Conservation (phyloP, 2,888 invertebrate genomes). For the Erebia epiphron region DNA sequence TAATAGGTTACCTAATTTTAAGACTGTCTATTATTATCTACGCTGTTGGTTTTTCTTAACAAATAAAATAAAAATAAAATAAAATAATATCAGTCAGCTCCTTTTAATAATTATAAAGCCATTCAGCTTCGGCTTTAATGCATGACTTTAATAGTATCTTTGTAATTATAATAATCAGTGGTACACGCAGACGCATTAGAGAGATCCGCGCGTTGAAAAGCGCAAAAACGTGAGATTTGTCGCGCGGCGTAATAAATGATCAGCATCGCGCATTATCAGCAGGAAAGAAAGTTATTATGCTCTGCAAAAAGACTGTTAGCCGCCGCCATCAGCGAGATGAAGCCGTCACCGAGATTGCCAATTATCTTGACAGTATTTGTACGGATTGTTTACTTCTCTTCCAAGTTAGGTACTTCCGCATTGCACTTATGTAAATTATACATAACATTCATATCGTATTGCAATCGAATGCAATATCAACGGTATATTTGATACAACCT, state of each 20-base stretch:
- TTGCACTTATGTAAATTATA: conserved; percentile 13
- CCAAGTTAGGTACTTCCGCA: conserved; percentile 32
- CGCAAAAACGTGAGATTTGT: conserved; percentile 57
- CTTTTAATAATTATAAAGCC: neutral
- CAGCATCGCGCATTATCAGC: conserved; percentile 41
- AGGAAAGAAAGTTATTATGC: conserved; percentile 54
- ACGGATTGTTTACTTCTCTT: conserved; percentile 38
- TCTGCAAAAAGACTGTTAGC: conserved; percentile 57
- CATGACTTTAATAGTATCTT: neutral
- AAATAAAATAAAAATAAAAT: too few relatives aligned
- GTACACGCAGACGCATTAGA: conserved; percentile 35
- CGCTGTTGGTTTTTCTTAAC: too few relatives aligned
- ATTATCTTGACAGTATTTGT: conserved; percentile 45
- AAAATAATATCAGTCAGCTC: neutral
- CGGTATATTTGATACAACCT: neutral
- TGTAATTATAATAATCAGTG: conserved; percentile 2
- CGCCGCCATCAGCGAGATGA: conserved; percentile 56
- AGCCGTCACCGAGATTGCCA: conserved; percentile 55
- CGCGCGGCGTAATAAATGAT: conserved; percentile 50
- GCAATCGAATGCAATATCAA: neutral
- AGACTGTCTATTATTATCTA: too few relatives aligned
- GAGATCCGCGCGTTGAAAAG: conserved; percentile 40
- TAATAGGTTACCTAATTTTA: too few relatives aligned
- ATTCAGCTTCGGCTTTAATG: neutral
- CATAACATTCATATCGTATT: neutral